Base-by-base conservation (phyloP, 2,113 vertebrate species). In the Solea senegalensis region DNA sequence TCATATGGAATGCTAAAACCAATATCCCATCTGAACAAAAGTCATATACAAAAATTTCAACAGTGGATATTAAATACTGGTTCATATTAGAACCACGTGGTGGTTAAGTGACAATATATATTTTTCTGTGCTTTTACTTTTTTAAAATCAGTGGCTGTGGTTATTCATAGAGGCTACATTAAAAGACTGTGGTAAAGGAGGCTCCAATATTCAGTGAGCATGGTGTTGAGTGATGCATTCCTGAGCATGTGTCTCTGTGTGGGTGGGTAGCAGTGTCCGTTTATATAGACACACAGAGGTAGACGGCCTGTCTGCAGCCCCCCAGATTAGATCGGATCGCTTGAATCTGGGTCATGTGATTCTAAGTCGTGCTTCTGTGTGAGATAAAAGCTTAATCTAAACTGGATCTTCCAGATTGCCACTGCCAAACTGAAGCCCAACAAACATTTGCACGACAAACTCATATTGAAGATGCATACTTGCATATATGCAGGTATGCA, bases 211-310 rank as follows among this genome's bases (percentile, higher is more conserved):
- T 91, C 80, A 91, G 64, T 76, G 83, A 83, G 14, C 45, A 48
- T 34, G 34, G 34, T 34, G 86, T 86, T 91, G 81, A 91, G 63
- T 78, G 82, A 83, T 72, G 83, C 78, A 91, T 91, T 92, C 88
- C 89, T 90, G 51, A 72, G 72, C 57, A 59, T 49, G 16, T 80
- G 67, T 68, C 56, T 65, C 27, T 80, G 68, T 69, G 65, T 67
- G 75, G 41, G 58, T 28, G 10, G 28, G 52, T 55, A 49, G 69
- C 43, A 27, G 53, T 74, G 86, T 83, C 6, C 58, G 43, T 87
- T 86, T 89, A 87, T 87, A 80, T 80, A 84, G 85, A 88, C 77
- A 89, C 82, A 83, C 65, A 69, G 71, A 72, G 39, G 49, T 46
- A 90, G 91, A 88, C 80, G 13, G 84, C 60, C 66, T 76, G 89